These are phyloP conservation scores for Meiosimyza decipiens DNA, from an alignment of 2,888 invertebrate species.

Conservation along the genomic window DNA sequence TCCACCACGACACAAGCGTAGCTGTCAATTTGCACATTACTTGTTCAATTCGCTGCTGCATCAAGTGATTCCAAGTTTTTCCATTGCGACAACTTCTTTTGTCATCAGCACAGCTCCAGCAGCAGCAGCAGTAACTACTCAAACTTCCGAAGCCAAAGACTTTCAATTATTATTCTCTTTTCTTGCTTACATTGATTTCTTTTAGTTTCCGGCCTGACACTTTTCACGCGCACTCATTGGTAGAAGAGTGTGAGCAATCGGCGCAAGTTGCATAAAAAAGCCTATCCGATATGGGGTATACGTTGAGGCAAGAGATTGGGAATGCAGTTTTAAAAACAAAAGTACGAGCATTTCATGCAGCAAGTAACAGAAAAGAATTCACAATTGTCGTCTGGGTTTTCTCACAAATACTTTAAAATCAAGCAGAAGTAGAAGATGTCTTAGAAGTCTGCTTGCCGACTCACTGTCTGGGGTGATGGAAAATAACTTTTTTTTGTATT, in stretches of 20 bases:
- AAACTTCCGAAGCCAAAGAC: conserved; percentile 28
- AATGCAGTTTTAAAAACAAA: too few species aligned
- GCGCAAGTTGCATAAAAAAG: background rate
- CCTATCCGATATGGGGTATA: background rate
- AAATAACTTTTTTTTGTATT: conserved; percentile 7
- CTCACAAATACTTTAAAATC: too few species aligned
- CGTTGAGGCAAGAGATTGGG: too few species aligned
- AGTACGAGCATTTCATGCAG: too few species aligned
- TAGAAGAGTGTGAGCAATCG: background rate
- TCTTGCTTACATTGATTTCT: conserved; percentile 29
- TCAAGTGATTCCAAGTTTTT: conserved; percentile 7
- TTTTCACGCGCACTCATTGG: background rate
- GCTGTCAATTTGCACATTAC: conserved; percentile 34
- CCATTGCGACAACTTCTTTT: background rate
- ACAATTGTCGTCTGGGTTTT: too few species aligned
- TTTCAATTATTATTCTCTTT: conserved; percentile 40
- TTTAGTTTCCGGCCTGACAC: conserved; percentile 22
- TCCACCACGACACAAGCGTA: background rate
- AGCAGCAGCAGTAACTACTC: conserved; percentile 7
- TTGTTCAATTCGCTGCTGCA: conserved; percentile 20
- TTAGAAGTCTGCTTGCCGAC: too few species aligned
- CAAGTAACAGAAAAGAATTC: too few species aligned
- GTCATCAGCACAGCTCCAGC: background rate
- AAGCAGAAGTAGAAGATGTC: too few species aligned
- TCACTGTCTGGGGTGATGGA: too few species aligned